These are phyloP conservation scores for Homarus americanus DNA, from an alignment of 1,140 invertebrate genomes.

Conservation along the genomic window DNA sequence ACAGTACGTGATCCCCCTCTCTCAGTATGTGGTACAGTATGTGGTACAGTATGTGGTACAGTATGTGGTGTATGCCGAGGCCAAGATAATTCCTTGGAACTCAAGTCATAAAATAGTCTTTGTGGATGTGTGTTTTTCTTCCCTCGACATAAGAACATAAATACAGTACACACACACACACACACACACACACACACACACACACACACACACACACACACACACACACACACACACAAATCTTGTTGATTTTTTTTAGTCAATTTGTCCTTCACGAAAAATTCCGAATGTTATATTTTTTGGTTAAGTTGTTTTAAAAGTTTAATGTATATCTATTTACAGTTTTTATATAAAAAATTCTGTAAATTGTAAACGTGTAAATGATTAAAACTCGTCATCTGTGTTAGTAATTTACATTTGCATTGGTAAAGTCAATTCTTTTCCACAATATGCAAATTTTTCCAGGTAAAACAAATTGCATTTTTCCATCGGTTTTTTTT, in stretches of 20 bases:
- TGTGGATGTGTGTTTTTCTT: too few relatives aligned
- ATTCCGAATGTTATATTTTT: not conserved
- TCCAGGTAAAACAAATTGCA: too few relatives aligned
- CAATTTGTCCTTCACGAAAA: not conserved
- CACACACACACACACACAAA: too few relatives aligned
- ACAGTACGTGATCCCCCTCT: not conserved
- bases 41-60: not conserved
- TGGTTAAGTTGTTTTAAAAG: not conserved
- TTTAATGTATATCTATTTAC: not conserved
- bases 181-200: constrained; percentile 35
- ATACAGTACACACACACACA: too few relatives aligned
- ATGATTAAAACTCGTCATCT: not conserved
- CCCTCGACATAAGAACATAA: too few relatives aligned
- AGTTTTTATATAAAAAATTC: not conserved
- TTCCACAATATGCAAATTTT: too few relatives aligned
- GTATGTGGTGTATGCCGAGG: too few relatives aligned
- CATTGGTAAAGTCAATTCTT: too few relatives aligned
- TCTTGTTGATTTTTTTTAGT: not conserved
- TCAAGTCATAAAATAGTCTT: too few relatives aligned
- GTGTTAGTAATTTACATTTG: not conserved
- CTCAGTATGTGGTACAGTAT: not conserved
- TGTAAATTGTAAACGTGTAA: not conserved
- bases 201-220: constrained; percentile 23
- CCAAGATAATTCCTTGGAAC: too few relatives aligned
- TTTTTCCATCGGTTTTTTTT: too few relatives aligned